A percentile compares a stretch with the other conserved stretches of the same genome.
phyloP scores from a whole-genome alignment of 2,797 vertebrate genomes.

The Falco berigora region DNA sequence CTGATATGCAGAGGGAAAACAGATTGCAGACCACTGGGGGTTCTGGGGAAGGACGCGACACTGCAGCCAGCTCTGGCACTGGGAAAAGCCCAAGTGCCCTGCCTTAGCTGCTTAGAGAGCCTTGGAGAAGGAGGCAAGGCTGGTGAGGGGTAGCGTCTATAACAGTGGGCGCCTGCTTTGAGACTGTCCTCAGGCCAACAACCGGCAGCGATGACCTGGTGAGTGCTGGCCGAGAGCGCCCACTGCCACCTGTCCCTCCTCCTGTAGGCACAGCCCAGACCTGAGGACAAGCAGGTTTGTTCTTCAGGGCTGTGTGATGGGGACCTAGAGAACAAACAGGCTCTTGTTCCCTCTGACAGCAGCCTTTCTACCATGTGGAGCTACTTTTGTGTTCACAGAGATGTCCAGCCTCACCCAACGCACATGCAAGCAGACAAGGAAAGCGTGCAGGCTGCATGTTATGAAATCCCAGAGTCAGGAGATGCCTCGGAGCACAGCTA shows the following conservation, averaged over 20 bases:
- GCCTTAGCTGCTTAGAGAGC: neutral
- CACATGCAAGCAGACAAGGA: neutral
- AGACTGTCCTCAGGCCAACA: neutral
- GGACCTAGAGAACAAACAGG: neutral
- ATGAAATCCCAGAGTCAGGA: neutral
- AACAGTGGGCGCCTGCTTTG: neutral
- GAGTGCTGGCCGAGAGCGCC: neutral
- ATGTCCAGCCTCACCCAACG: neutral
- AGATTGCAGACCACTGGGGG: neutral
- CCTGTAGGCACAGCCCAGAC: neutral
- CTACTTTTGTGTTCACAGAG: neutral
- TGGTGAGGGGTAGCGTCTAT: rapidly evolving
- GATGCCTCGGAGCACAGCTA: neutral
- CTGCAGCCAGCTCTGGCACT: neutral
- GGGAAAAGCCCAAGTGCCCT: neutral
- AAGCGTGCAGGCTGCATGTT: neutral
- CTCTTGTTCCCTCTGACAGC: neutral
- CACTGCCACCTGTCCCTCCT: neutral
- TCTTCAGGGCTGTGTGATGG: neutral
- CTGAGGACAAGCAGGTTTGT: neutral
- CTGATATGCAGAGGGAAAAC: neutral
- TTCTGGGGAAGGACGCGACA: neutral
- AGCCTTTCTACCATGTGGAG: neutral
- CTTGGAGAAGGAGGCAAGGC: neutral
- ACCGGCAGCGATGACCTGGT: rapidly evolving